Conservation (phyloP, 2,113 vertebrate species). For the Ammodramus savannarum region DNA sequence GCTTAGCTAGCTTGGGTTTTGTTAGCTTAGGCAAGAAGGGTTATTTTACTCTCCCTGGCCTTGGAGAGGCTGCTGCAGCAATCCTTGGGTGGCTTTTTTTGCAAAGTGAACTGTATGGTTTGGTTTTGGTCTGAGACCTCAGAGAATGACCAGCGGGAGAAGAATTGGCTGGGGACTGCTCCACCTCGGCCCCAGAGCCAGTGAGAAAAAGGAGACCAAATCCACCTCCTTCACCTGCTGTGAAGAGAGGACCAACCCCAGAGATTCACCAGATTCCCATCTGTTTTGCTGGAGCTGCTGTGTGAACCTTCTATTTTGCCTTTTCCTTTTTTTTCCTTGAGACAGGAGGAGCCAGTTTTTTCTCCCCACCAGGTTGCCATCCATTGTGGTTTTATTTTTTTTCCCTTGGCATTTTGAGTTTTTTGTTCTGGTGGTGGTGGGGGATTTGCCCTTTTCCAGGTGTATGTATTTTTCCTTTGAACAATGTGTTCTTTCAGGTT, state of each 20-base stretch:
- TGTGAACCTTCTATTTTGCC: background rate
- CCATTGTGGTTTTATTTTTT: background rate
- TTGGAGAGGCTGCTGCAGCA: background rate
- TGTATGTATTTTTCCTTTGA: background rate
- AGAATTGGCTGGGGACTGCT: background rate
- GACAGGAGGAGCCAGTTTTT: fast-evolving
- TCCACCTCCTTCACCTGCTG: background rate
- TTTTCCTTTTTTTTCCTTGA: background rate
- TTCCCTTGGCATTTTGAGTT: background rate
- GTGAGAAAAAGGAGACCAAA: background rate
- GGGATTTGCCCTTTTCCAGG: background rate
- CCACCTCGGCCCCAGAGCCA: fast-evolving
- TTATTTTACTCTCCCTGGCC: background rate
- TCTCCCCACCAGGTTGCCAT: background rate
- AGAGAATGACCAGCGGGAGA: fast-evolving
- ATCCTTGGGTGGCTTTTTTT: background rate
- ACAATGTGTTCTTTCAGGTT: background rate
- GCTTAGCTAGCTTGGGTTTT: background rate
- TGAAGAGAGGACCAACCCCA: background rate
- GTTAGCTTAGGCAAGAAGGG: background rate
- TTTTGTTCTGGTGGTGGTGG: background rate
- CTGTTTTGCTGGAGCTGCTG: background rate
- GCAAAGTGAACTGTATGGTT: fast-evolving
- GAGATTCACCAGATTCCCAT: background rate
- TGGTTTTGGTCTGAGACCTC: background rate